phyloP scores from a whole-genome alignment of 2,797 vertebrate species.

The Strix occidentalis region DNA sequence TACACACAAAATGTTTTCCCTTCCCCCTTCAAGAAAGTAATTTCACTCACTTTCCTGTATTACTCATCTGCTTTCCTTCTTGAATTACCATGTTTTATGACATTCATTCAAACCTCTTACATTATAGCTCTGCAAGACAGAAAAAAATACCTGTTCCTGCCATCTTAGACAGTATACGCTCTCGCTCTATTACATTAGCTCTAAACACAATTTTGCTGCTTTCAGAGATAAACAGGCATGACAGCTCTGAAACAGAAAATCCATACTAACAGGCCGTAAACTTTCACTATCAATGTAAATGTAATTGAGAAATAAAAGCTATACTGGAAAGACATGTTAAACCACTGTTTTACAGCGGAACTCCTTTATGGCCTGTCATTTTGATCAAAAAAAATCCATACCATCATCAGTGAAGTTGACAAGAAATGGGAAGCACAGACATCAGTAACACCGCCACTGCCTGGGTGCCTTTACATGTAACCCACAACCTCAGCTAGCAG shows the following conservation, averaged over 20 bases:
- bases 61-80: neutral
- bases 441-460: neutral
- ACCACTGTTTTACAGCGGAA: neutral
- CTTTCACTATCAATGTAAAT: neutral
- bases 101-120: conserved; percentile 29
- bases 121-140: conserved; percentile 33
- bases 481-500: neutral
- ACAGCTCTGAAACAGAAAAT: conserved; percentile 30
- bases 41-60: neutral
- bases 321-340: neutral
- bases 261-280: neutral
- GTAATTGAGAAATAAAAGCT: conserved; percentile 34
- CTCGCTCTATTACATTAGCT: neutral
- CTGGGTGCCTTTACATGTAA: neutral
- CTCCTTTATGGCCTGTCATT: neutral
- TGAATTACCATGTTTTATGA: conserved; percentile 1
- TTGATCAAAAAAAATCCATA: neutral
- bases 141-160: conserved; percentile 23
- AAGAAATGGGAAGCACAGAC: neutral
- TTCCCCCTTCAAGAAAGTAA: neutral
- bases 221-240: conserved; percentile 4
- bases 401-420: neutral
- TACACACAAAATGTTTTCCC: neutral
- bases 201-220: neutral
- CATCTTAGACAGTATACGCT: neutral